phyloP scores from a whole-genome alignment of 1,140 invertebrate genomes.

The Listronotus bonariensis region DNA sequence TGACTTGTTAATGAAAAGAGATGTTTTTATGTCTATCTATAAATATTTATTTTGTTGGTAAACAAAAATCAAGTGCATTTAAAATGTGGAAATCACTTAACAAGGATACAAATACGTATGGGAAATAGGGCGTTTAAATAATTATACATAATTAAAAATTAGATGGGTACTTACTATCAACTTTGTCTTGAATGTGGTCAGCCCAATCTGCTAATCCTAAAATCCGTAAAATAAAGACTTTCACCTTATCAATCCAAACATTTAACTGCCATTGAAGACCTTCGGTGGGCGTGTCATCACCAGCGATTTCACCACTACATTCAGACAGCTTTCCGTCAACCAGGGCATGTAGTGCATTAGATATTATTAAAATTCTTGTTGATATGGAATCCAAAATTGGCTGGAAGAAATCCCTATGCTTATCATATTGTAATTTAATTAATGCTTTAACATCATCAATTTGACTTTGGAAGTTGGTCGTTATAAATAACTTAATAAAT shows the following conservation, averaged over 20 bases:
- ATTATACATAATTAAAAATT: too few relatives aligned
- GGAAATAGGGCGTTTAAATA: too few relatives aligned
- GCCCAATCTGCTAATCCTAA: slow-evolving; percentile 5
- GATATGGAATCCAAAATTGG: slow-evolving; percentile 12
- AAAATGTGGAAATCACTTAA: too few relatives aligned
- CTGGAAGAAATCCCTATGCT: slow-evolving; percentile 10
- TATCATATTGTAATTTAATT: not conserved
- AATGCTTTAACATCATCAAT: slow-evolving; percentile 1
- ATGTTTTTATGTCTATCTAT: too few relatives aligned
- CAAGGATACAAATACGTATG: too few relatives aligned
- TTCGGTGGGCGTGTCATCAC: not conserved
- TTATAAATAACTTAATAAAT: not conserved
- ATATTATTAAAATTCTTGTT: slow-evolving; percentile 8
- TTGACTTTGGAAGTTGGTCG: slow-evolving; percentile 4
- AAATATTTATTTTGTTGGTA: too few relatives aligned
- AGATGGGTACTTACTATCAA: not conserved
- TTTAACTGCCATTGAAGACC: slow-evolving; percentile 7
- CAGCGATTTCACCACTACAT: not conserved
- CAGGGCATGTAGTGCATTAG: slow-evolving; percentile 7
- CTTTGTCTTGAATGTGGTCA: not conserved
- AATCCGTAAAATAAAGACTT: slow-evolving; percentile 9
- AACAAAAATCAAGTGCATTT: too few relatives aligned
- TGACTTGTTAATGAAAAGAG: too few relatives aligned
- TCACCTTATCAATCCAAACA: slow-evolving; percentile 4
- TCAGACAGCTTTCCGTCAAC: slow-evolving; percentile 3